Evolutionary conservation across 2,113 vertebrate genomes (phyloP).

Genomic region (Onychostoma macrolepis): DNA sequence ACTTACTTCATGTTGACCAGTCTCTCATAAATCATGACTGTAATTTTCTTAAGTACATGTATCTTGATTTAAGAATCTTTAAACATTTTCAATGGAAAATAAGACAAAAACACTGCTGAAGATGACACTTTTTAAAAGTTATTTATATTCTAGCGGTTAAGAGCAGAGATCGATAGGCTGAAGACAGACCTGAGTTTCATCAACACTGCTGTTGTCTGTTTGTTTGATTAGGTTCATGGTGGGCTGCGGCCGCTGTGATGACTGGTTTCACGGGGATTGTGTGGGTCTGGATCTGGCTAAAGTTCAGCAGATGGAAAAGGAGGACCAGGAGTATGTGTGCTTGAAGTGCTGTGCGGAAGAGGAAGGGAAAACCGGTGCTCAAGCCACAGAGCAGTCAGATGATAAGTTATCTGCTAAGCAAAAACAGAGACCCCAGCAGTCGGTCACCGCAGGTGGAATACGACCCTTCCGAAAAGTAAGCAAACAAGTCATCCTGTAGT

Average conservation of each 20-base stretch:
- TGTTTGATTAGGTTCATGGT: slow-evolving; percentile 90
- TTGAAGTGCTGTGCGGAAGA: slow-evolving; percentile 94
- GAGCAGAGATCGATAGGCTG: not conserved
- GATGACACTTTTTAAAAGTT: too few species aligned
- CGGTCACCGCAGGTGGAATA: slow-evolving; percentile 73
- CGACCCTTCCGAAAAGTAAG: slow-evolving; percentile 88
- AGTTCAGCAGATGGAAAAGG: slow-evolving; percentile 93
- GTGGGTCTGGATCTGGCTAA: slow-evolving; percentile 93
- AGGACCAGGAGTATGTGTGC: slow-evolving; percentile 97
- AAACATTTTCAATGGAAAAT: too few species aligned
- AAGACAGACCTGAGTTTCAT: not conserved
- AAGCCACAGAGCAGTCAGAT: slow-evolving; percentile 75
- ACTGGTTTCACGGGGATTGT: slow-evolving; percentile 99
- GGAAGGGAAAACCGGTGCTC: slow-evolving; percentile 77
- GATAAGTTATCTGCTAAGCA: slow-evolving; percentile 73
- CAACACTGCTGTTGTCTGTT: not conserved
- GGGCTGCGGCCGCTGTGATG: slow-evolving; percentile 95
- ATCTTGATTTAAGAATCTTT: too few species aligned
- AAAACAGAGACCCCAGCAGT: slow-evolving; percentile 75
- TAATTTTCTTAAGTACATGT: too few species aligned
- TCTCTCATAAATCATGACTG: too few species aligned
- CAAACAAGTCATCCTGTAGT: not conserved
- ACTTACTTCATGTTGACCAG: too few species aligned
- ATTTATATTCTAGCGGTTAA: too few species aligned
- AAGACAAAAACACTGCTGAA: too few species aligned